Evolutionary conservation across 2,797 vertebrate genomes (phyloP).

Genomic region (Halcyon badia): DNA sequence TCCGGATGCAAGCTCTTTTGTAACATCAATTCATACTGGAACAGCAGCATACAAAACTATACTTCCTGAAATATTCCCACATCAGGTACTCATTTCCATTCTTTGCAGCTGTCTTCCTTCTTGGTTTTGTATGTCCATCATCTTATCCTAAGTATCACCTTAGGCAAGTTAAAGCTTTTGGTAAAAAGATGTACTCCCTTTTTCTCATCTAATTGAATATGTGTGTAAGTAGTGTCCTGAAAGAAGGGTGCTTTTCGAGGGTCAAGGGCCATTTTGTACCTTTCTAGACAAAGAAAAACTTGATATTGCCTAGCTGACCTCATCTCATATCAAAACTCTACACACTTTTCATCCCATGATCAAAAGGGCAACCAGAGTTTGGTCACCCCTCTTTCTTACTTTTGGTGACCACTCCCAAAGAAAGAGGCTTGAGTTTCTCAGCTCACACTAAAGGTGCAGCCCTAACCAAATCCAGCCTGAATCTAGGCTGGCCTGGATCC

Average conservation of each 20-base stretch:
- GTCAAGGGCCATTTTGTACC: background rate
- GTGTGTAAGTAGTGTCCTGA: background rate
- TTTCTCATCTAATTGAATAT: accelerated
- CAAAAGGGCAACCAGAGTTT: background rate
- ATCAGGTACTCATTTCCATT: background rate
- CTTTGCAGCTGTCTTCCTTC: background rate
- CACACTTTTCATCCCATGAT: background rate
- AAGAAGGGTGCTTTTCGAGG: background rate
- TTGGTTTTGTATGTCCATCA: background rate
- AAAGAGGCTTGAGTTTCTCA: background rate
- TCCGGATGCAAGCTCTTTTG: background rate
- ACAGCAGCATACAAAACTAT: background rate
- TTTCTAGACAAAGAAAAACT: background rate
- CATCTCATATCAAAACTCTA: background rate
- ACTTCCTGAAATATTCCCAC: background rate
- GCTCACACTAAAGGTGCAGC: background rate
- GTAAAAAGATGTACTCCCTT: background rate
- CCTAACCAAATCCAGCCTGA: background rate
- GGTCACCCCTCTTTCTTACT: background rate
- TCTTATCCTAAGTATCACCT: background rate
- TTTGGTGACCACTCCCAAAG: background rate
- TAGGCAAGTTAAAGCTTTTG: background rate
- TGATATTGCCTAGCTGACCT: background rate
- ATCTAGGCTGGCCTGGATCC: background rate
- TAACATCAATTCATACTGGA: background rate